These are phyloP conservation scores for Brachyhypopomus occidentalis DNA, from an alignment of 2,113 vertebrate genomes.

Conservation along the genomic window DNA sequence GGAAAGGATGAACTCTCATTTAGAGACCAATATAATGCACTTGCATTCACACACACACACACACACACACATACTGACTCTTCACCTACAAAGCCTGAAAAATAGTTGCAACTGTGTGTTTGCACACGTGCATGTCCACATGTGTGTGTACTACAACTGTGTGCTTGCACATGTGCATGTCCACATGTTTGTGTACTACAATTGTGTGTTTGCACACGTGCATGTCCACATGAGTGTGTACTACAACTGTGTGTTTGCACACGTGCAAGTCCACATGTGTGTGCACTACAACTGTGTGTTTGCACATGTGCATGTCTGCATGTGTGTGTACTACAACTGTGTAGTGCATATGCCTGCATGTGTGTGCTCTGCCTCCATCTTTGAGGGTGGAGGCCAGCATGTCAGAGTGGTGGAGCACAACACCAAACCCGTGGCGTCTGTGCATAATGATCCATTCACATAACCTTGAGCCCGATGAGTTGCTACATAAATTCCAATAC, in stretches of 20 bases:
- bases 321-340: neutral
- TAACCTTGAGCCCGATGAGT: slow-evolving; percentile 28
- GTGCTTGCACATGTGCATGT: slow-evolving; percentile 2
- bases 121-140: neutral
- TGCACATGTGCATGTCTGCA: neutral
- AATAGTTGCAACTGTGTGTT: neutral
- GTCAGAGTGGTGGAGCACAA: neutral
- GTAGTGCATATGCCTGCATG: neutral
- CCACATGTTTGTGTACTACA: neutral
- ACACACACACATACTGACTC: neutral
- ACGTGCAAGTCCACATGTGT: neutral
- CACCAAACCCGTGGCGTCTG: neutral
- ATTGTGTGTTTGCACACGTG: neutral
- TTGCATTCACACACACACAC: neutral
- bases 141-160: slow-evolving; percentile 8
- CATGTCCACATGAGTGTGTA: neutral
- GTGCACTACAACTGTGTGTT: slow-evolving; percentile 5
- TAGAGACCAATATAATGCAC: neutral
- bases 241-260: neutral
- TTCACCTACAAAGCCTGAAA: neutral
- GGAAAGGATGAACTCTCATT: neutral
- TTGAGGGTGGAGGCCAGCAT: neutral
- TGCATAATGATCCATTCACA: slow-evolving; percentile 31
- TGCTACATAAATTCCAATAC: slow-evolving; percentile 5
- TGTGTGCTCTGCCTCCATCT: no score